phyloP scores from a whole-genome alignment of 2,888 invertebrate species.

The Caenorhabditis sinica region DNA sequence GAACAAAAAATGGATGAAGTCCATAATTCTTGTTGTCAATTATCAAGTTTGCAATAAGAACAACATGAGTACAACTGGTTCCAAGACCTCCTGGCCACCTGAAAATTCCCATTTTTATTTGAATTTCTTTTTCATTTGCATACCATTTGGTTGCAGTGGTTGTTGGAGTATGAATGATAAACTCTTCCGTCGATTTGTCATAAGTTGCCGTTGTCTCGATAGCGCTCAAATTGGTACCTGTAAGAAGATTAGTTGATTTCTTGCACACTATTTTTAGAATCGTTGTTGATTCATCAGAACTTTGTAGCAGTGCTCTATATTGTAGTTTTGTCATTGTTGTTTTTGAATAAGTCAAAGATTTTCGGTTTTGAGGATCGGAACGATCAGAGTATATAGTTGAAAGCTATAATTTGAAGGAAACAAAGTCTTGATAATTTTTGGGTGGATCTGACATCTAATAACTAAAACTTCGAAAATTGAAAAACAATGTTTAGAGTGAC shows the following conservation, averaged over 20 bases:
- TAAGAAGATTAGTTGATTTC: slow-evolving; percentile 85
- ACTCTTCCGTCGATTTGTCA: slow-evolving; percentile 90
- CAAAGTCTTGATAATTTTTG: too few relatives aligned
- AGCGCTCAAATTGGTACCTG: slow-evolving; percentile 91
- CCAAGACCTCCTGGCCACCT: slow-evolving; percentile 87
- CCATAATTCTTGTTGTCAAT: slow-evolving; percentile 91
- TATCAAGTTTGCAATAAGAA: slow-evolving; percentile 94
- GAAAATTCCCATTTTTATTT: too few relatives aligned
- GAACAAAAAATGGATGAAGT: slow-evolving; percentile 94
- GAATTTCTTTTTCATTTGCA: neutral
- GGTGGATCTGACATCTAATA: too few relatives aligned
- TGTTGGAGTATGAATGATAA: slow-evolving; percentile 92
- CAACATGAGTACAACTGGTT: slow-evolving; percentile 93
- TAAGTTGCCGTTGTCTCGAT: slow-evolving; percentile 95
- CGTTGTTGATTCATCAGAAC: neutral
- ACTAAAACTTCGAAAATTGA: too few relatives aligned
- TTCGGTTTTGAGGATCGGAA: too few relatives aligned
- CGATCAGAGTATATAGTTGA: too few relatives aligned
- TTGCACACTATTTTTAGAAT: slow-evolving; percentile 12
- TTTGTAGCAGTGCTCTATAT: neutral
- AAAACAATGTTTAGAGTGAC: too few relatives aligned
- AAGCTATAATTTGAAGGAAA: too few relatives aligned
- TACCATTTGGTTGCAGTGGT: slow-evolving; percentile 88
- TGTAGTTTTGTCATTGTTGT: neutral
- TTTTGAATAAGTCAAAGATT: too few relatives aligned